A percentile compares a stretch with the other conserved stretches of the same genome.
Conservation (phyloP, 2,797 vertebrate species). For the Halcyon leucocephala region DNA sequence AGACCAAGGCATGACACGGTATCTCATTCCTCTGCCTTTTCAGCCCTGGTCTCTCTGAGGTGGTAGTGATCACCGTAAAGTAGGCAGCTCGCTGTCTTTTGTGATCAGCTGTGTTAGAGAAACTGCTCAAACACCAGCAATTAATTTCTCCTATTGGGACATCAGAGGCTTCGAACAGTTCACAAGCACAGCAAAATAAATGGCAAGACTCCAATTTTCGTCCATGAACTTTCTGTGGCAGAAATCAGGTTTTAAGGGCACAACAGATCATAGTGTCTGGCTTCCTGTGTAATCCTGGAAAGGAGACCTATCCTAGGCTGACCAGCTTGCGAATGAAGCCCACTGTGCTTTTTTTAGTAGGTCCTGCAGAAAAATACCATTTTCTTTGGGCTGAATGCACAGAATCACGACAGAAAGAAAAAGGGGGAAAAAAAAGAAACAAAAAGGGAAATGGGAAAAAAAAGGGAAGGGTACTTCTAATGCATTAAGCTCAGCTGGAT, state of each 20-base stretch:
- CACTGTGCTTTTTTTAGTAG: neutral
- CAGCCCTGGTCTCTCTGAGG: neutral
- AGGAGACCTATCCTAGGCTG: slow-evolving; percentile 11
- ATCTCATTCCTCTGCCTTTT: neutral
- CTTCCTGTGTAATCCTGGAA: slow-evolving; percentile 7
- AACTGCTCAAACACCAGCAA: neutral
- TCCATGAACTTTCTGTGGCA: slow-evolving; percentile 47
- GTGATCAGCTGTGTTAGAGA: neutral
- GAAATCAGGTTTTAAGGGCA: slow-evolving; percentile 52
- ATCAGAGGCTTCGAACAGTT: slow-evolving; percentile 1
- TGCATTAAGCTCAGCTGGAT: neutral
- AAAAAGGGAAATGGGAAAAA: neutral
- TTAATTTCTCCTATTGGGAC: slow-evolving; percentile 43
- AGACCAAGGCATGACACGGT: neutral
- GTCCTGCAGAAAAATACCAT: neutral
- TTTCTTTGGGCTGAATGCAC: neutral
- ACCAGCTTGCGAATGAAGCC: neutral
- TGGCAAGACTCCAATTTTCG: slow-evolving; percentile 49
- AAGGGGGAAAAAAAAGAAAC: too few relatives aligned
- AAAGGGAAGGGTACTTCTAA: neutral
- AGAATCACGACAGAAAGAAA: neutral
- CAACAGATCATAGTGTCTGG: neutral
- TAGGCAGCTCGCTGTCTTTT: neutral
- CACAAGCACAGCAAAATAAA: slow-evolving; percentile 13
- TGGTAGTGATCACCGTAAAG: neutral